These are phyloP conservation scores for Nipponacmea schrenckii DNA, from an alignment of 2,888 invertebrate species.

Conservation along the genomic window DNA sequence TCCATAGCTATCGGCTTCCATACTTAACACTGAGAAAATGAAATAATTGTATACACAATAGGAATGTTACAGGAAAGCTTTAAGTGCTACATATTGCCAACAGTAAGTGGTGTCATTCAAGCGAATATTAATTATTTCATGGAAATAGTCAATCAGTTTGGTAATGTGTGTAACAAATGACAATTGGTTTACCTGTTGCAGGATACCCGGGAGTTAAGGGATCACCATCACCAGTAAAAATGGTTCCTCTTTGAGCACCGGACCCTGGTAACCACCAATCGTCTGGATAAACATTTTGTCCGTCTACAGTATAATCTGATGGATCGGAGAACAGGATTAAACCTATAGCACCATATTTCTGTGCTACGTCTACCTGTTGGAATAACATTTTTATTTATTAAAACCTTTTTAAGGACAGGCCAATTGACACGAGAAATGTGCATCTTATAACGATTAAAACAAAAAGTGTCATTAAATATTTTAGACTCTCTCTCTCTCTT, in stretches of 20 bases:
- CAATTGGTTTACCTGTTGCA: constrained; percentile 42
- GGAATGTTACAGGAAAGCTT: too few relatives aligned
- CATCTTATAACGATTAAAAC: too few relatives aligned
- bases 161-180: too few relatives aligned
- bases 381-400: not conserved
- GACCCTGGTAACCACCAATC: constrained; percentile 69
- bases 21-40: too few relatives aligned
- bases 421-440: too few relatives aligned
- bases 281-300: constrained; percentile 59
- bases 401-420: too few relatives aligned
- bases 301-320: constrained; percentile 52
- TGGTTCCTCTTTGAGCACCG: constrained; percentile 69
- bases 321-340: constrained; percentile 67
- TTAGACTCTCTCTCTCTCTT: too few relatives aligned
- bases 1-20: too few relatives aligned
- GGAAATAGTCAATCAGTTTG: not conserved
- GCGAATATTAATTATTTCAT: not conserved
- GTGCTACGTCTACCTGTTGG: constrained; percentile 55
- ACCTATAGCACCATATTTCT: constrained; percentile 61
- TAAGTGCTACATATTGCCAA: too few relatives aligned
- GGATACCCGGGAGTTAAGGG: constrained; percentile 69
- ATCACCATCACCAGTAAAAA: constrained; percentile 66
- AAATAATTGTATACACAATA: too few relatives aligned
- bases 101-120: not conserved
- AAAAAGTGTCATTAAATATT: too few relatives aligned